Conservation (phyloP, 2,113 vertebrate species). For the Zosterops lateralis region DNA sequence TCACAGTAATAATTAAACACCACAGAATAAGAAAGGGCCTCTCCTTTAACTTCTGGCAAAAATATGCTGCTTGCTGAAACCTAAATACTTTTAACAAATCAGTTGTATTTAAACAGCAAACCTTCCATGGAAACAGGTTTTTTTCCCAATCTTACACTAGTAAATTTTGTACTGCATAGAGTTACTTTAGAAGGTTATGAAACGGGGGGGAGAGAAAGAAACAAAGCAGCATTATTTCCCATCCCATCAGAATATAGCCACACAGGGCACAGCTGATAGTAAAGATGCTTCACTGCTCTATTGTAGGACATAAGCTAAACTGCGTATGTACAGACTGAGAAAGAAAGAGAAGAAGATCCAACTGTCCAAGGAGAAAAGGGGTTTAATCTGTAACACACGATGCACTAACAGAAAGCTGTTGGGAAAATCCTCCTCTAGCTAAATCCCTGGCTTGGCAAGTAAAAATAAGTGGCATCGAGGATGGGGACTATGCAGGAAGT, state of each 20-base stretch:
- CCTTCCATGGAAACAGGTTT: background rate
- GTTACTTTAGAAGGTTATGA: slow-evolving; percentile 12
- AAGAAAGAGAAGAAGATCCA: slow-evolving; percentile 19
- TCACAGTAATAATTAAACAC: background rate
- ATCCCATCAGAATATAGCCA: slow-evolving; percentile 1
- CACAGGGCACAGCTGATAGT: background rate
- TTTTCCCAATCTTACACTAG: background rate
- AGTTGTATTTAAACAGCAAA: background rate
- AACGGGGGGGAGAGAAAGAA: background rate
- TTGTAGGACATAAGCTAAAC: background rate
- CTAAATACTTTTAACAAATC: background rate
- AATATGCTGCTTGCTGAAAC: background rate
- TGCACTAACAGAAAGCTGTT: slow-evolving; percentile 34
- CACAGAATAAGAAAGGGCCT: background rate
- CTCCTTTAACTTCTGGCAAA: background rate
- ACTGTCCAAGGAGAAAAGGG: background rate
- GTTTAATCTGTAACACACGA: slow-evolving; percentile 9
- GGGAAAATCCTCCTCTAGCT: slow-evolving; percentile 62
- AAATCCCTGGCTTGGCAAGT: slow-evolving; percentile 70
- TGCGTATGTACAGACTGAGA: background rate
- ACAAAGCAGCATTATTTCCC: slow-evolving; percentile 26
- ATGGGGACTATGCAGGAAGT: background rate
- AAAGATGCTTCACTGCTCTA: slow-evolving; percentile 23
- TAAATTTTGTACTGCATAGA: slow-evolving; percentile 44
- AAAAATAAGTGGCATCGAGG: background rate